Conservation (phyloP, 2,888 invertebrate genomes). For the Eugnorisma glareosa region DNA sequence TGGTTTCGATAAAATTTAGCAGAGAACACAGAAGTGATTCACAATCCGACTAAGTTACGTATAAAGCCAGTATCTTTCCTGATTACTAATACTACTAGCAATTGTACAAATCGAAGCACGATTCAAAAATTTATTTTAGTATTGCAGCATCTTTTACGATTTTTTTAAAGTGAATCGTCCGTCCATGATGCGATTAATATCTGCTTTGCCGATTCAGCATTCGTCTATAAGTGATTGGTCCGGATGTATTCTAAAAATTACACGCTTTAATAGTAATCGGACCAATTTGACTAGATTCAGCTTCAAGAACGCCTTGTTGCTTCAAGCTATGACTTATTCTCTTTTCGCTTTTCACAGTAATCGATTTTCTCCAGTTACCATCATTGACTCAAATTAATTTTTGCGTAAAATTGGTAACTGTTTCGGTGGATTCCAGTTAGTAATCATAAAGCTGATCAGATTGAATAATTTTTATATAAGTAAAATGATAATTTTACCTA, state of each 20-base stretch:
- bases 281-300: constrained; percentile 33
- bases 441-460: not conserved
- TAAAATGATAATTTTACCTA: too few relatives aligned
- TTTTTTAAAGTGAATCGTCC: not conserved
- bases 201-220: not conserved
- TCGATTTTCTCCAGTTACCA: constrained; percentile 53
- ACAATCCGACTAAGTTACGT: constrained; percentile 15
- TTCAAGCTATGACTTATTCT: constrained; percentile 26
- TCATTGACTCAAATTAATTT: constrained; percentile 32
- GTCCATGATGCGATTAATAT: not conserved
- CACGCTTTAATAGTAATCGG: constrained; percentile 4
- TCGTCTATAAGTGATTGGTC: not conserved
- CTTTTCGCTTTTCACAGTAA: constrained; percentile 42
- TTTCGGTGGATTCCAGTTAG: not conserved
- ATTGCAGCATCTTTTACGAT: not conserved
- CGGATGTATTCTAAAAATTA: not conserved
- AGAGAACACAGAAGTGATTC: constrained; percentile 3
- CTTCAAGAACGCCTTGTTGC: constrained; percentile 20
- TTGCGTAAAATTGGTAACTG: constrained; percentile 60
- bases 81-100: constrained; percentile 24
- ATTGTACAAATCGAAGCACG: not conserved
- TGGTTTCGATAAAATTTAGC: not conserved
- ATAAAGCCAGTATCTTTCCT: constrained; percentile 1
- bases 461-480: too few relatives aligned
- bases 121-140: not conserved